Evolutionary conservation across 2,113 vertebrate genomes (phyloP), one percentile per base, ranked within the genome.

Genomic region (Myiozetetes cayanensis): DNA sequence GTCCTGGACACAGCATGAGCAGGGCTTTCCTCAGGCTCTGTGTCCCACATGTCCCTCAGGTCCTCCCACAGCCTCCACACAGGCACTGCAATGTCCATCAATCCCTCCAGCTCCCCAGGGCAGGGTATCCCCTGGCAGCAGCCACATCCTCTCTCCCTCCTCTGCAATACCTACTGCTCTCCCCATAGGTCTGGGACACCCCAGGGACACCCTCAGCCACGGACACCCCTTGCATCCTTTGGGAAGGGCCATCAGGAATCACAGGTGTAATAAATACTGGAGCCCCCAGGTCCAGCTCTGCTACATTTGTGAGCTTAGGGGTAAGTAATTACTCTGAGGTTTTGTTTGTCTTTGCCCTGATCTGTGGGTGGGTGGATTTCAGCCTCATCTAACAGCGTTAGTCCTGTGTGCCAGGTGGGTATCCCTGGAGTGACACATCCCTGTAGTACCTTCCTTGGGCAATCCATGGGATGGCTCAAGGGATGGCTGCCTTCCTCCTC

Each of bases 321-420:
- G 39, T 85, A 67, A 84, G 79, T n/a, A 65, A 53, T 82, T 84
- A 68, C 87, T 93, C 86, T 89, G 76, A 94, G 85, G 91, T 96
- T 96, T 94, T 67, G 52, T 68, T 80, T 61, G 62, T 76, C 63
- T 95, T 89, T 56, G 7, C 73, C 82, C 12, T 14, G 77, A 39
- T 86, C 56, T 87, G 61, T 52, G 88, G 35, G 62, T 81, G 90
- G 75, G 87, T 78, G 56, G 58, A 78, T 94, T 93, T 89, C 85
- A 94, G 86, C 58, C 89, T 94, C 90, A 94, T 88, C 94, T 90
- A 87, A 95, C 96, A 97, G 65, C 71, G 33, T 86, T 83, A 95
- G 50, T 71, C 53, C 37, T 44, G 55, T 2, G 2, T 49, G 46
- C 53, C 2, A 14, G 47, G 24, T n/a, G 61, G 31, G 55, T 35